Percentiles rank a stretch among this genome's conserved stretches.
Conservation (phyloP, 1,140 invertebrate genomes). For the Pachypsylla venusta region DNA sequence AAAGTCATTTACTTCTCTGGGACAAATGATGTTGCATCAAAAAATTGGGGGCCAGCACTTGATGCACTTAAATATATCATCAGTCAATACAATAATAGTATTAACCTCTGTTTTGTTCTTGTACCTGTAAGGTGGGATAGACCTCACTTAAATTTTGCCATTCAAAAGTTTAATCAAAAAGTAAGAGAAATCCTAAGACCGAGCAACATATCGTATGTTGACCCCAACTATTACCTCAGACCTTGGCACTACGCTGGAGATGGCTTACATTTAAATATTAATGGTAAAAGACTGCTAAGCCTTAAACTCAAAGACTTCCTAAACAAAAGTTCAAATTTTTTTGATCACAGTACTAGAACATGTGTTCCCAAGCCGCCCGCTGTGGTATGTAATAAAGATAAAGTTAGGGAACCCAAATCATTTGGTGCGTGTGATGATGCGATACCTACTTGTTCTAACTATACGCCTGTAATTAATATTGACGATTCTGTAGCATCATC, state of each 20-base stretch:
- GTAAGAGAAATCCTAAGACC: background rate
- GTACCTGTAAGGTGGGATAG: background rate
- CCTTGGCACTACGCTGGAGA: constrained; percentile 2
- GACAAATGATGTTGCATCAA: background rate
- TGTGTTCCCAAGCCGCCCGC: too few species aligned
- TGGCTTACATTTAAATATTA: background rate
- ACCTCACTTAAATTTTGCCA: background rate
- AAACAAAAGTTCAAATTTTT: too few species aligned
- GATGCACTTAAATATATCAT: background rate
- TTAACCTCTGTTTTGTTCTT: background rate
- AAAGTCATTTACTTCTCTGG: background rate
- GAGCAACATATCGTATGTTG: background rate
- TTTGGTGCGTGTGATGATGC: background rate
- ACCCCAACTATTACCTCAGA: background rate
- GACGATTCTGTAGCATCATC: background rate
- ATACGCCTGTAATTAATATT: background rate
- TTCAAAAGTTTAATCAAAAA: background rate
- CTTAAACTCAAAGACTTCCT: background rate
- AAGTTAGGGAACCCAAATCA: background rate
- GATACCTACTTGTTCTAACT: background rate
- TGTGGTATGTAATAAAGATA: background rate
- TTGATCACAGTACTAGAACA: too few species aligned
- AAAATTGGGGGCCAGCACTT: background rate
- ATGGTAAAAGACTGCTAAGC: background rate
- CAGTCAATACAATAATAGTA: background rate